Conservation (phyloP, 2,113 vertebrate genomes). For the Paralichthys olivaceus region DNA sequence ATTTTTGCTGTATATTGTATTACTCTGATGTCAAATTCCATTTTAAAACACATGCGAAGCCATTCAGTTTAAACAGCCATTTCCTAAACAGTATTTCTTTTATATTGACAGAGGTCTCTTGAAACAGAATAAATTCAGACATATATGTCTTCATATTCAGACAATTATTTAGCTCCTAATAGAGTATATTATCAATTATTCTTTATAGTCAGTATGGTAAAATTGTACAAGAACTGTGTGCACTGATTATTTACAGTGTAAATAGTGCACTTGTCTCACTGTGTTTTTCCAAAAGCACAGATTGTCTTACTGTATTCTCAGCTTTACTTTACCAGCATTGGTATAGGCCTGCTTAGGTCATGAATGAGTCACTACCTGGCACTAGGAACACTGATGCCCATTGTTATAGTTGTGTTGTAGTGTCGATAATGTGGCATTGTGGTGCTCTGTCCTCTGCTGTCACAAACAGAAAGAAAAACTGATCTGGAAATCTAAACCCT, state of each 20-base stretch:
- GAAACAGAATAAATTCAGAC: not conserved
- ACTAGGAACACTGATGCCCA: constrained; percentile 75
- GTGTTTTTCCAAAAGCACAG: constrained; percentile 9
- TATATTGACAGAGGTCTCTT: no score
- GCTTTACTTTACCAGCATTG: constrained; percentile 49
- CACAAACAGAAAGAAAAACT: constrained; percentile 34
- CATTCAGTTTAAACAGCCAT: no score
- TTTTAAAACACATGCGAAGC: no score
- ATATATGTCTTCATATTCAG: no score
- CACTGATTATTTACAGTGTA: constrained; percentile 17
- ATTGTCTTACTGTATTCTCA: constrained; percentile 47
- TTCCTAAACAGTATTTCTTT: no score
- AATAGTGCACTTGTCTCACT: constrained; percentile 22
- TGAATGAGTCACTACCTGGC: constrained; percentile 83
- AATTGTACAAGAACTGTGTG: not conserved
- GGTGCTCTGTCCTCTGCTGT: constrained; percentile 54
- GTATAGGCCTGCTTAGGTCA: constrained; percentile 77
- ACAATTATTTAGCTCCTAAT: no score
- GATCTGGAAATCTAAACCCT: constrained; percentile 18
- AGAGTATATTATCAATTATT: not conserved
- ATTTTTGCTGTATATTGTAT: no score
- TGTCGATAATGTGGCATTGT: constrained; percentile 77
- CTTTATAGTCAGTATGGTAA: not conserved
- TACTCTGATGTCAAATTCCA: no score
- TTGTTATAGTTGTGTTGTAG: constrained; percentile 76